These are phyloP conservation scores for Melanargia galathea DNA, from an alignment of 2,888 invertebrate genomes.

Conservation along the genomic window DNA sequence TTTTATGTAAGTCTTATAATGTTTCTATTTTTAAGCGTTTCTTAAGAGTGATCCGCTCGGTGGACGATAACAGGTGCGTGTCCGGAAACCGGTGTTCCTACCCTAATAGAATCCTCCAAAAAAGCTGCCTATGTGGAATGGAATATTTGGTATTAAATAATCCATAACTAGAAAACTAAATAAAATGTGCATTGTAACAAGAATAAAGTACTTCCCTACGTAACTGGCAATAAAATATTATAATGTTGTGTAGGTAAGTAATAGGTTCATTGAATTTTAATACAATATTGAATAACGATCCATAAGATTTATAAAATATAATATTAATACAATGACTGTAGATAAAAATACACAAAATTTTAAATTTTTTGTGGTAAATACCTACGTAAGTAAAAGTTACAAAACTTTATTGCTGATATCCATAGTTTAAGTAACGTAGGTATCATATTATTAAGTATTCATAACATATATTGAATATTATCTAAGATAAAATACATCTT, in stretches of 20 bases:
- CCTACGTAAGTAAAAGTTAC: neutral
- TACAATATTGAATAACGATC: neutral
- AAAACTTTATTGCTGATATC: neutral
- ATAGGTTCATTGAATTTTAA: neutral
- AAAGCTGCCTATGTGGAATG: too few relatives aligned
- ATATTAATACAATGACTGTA: neutral
- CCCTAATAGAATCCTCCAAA: too few relatives aligned
- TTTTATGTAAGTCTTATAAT: too few relatives aligned
- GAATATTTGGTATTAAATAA: too few relatives aligned
- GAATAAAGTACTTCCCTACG: neutral
- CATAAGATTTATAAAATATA: neutral
- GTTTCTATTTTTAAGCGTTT: too few relatives aligned
- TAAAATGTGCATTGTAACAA: neutral
- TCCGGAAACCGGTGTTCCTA: too few relatives aligned
- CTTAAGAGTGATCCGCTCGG: too few relatives aligned
- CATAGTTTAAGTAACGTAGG: too few relatives aligned
- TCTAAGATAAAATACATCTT: slow-evolving; percentile 6
- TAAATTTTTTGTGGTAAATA: neutral
- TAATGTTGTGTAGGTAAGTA: neutral
- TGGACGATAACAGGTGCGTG: too few relatives aligned
- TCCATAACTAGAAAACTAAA: too few relatives aligned
- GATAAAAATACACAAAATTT: neutral
- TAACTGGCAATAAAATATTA: neutral
- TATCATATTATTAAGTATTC: too few relatives aligned
- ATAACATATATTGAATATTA: neutral